Base-by-base conservation (phyloP, 2,888 invertebrate genomes). In the Folsomia candida region DNA sequence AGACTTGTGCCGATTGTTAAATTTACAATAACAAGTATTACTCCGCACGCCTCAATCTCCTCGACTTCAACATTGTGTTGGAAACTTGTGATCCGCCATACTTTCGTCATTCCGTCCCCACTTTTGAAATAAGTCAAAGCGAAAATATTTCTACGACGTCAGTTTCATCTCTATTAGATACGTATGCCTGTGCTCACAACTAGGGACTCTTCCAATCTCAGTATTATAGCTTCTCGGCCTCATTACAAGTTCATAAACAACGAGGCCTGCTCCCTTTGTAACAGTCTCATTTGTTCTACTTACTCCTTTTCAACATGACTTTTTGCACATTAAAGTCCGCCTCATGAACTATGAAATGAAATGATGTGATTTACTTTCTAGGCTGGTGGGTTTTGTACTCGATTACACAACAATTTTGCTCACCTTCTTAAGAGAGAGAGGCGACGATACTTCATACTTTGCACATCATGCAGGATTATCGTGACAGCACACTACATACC, bases 391-490 rank as follows among this genome's bases (percentile, higher is more conserved):
- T 54, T 22, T 54, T 54, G 4, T 20, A n/a, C 54, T 54, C 54
- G 20, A 54, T 6, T 54, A 54, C 54, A 54, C 54, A 54, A 54
- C 54, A 54, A 54, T 54, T 54, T 54, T 20, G 20, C n/a, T 54
- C 37, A 37, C 37, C 37, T 37, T 14, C 37, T 14, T 37, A 14
- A 14, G 37, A 37, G 14, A 37, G 14, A 14, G 37, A 37, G n/a
- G n/a, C n/a, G n/a, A n/a, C n/a, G n/a, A n/a, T n/a, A n/a, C n/a
- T n/a, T 37, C 37, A 37, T 14, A 37, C 4, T 37, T 37, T 37
- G 14, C 37, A 37, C 37, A 37, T n/a, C n/a, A n/a, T n/a, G 37
- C 14, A 14, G 6, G 37, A 37, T 37, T 37, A 37, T 37, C 37
- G 14, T 37, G 37, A 37, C 37, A 37, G 37, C 37, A 4, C 37